Base-by-base conservation (phyloP, 2,888 invertebrate genomes). In the Dendrolimus houi region DNA sequence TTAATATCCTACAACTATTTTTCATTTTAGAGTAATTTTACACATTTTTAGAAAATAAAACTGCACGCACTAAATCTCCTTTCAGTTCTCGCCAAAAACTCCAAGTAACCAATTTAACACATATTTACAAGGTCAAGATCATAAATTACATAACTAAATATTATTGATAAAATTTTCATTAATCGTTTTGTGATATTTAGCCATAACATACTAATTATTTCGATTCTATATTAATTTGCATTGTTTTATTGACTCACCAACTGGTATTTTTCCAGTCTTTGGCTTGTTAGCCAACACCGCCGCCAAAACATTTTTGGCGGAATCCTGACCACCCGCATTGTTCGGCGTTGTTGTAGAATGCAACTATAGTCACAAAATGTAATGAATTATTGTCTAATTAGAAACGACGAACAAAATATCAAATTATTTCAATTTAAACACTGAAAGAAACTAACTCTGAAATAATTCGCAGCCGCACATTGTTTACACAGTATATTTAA, bases 301-400 rank as follows among this genome's bases (percentile, higher is more conserved):
- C 56, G 91, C 89, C 69, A 91, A 73, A 54, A 91, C 87, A 82
- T 90, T 87, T 79, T 87, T 87, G n/a, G 90, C 89, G 6, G 87
- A 60, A 66, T 90, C 87, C 41, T 74, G 60, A 9, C 78, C 75
- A 57, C 72, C 74, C 40, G 69, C n/a, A 64, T 68, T 74, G 63
- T 61, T 73, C 56, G 81, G 72, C 29, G 79, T 63, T 56, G 77
- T 64, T 55, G 85, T 70, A 13, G 87, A 80, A 68, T 85, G 87
- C 65, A 68, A 72, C 89, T 89, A 69, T 42, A 87, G 40, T 53
- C 42, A 57, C 17, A 53, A 56, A 57, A 40, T 55, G 41, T 54
- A 58, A 62, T 54, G 52, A 0, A 55, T 54, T 55, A 29, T 29
- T 29, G 29, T 29, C 6, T 29, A 29, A 29, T 29, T 29, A 29